A percentile compares a stretch with the other conserved stretches of the same genome.
phyloP scores from a whole-genome alignment of 2,797 vertebrate genomes.

The Coccyzus lansbergi region DNA sequence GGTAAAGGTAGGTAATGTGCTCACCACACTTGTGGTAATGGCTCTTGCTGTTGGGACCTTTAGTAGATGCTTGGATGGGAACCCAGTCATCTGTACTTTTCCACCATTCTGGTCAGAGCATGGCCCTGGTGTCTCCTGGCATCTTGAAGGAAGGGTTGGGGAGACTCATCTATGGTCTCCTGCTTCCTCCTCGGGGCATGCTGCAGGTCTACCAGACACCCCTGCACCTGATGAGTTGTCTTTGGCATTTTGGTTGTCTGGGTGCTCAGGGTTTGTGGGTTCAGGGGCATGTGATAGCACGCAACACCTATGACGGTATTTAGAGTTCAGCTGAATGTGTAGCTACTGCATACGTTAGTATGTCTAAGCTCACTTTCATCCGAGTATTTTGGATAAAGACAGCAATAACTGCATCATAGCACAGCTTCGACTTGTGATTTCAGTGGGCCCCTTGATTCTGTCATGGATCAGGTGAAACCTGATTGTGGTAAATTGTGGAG shows the following conservation, averaged over 20 bases:
- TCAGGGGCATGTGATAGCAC: not conserved
- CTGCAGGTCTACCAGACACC: not conserved
- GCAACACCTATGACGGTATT: not conserved
- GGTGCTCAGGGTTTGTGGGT: not conserved
- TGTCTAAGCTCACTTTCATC: not conserved
- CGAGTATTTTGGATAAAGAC: not conserved
- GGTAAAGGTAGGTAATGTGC: not conserved
- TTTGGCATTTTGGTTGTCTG: not conserved
- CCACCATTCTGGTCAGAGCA: not conserved
- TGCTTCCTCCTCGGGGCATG: not conserved
- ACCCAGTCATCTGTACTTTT: not conserved
- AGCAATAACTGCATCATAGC: not conserved
- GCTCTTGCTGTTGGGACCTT: not conserved
- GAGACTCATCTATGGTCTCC: not conserved
- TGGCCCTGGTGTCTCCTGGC: not conserved
- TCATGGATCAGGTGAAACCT: not conserved
- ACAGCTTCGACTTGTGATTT: rapidly evolving
- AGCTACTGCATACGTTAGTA: not conserved
- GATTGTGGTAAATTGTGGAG: not conserved
- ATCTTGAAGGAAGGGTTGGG: not conserved
- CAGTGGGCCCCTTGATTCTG: not conserved
- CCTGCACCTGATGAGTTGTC: not conserved
- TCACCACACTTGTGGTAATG: not conserved
- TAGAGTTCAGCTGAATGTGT: not conserved
- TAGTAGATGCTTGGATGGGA: not conserved